Evolutionary conservation across 2,113 vertebrate species (phyloP), one percentile per base, ranked within the genome.

Genomic region (Pomatorhinus ruficollis): DNA sequence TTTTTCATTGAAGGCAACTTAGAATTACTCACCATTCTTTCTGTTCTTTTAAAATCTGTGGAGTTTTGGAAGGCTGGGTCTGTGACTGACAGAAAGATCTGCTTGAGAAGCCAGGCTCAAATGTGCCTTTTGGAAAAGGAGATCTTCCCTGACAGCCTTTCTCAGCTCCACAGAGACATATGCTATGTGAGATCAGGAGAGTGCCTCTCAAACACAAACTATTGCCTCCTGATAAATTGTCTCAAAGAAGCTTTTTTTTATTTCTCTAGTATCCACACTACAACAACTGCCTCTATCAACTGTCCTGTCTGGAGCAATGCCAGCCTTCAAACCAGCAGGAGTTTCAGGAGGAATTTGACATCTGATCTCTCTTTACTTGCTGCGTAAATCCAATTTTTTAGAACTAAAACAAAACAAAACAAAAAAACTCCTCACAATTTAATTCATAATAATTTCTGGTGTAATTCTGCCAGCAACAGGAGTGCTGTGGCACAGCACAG

Each of bases 61-160:
- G 47, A 75, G 65, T 47, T 90, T 92, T 86, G 68, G 91, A 95
- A 91, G 56, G 16, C 77, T 80, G 39, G n/a, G 37, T 64, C 75
- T 91, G 69, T 75, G 64, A 76, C 74, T 93, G 90, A 85, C 93
- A 96, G 87, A 59, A 60, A 92, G 86, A 96, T 90, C 53, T 87
- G 57, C 83, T 86, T 86, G 80, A 85, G 68, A 87, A 93, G 35
- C 65, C 76, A 81, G 83, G 87, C 78, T 94, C 77, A 91, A 84
- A 72, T 3, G 7, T 79, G 83, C 31, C 45, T 96, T 92, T 94
- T 93, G 75, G 82, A 92, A 92, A 83, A 68, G 66, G 52, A 92
- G 52, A 68, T 69, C 49, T 86, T 91, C 66, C 63, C 52, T 93
- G 93, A 87, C 93, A 95, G 88, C 75, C 83, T 81, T 97, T 91